Evolutionary conservation across 2,888 invertebrate species (phyloP), one percentile per base, ranked within the genome.

Genomic region (Heliconius aoede): DNA sequence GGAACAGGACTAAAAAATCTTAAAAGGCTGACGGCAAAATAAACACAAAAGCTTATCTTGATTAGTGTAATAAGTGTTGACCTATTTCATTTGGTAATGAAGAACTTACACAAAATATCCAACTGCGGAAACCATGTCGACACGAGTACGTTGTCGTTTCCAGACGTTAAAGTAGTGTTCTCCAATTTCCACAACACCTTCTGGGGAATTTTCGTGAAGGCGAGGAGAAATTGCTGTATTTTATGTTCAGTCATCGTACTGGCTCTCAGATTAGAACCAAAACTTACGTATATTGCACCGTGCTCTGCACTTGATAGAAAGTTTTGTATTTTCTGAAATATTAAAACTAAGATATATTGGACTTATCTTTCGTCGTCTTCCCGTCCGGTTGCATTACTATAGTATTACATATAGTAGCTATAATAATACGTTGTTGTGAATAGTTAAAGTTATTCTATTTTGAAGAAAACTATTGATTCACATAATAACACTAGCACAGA

Each of bases 121-220:
- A 95, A 93, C 83, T 97, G 97, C 0, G 97, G 96, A 81, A 96
- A 88, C 97, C 97, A 97, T 69, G 94, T 94, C 76, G 89, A 90
- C 4, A 95, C 88, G 84, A 95, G 92, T 1, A 97, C 91, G 81
- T 96, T 96, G 0, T 96, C 95, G 79, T 96, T 90, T 28, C 90
- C 93, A 0, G 88, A 90, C 80, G 93, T 93, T 84, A 95, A 86
- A 5, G 94, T 91, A 1, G 95, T 95, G 72, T 95, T 94, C 84
- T 97, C 97, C 95, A 96, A 96, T 89, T 97, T 97, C 97, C 97
- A 97, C 30, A 97, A 89, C 1, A 97, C 95, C 80, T 95, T 95
- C 83, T 96, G 95, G 0, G 96, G 95, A 73, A 97, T 90, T 72
- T 91, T 91, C 2, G 91, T 88, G 80, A 97, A 95, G 0, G 95